Percentiles rank a stretch among this genome's conserved stretches.
Conservation (phyloP, 2,888 invertebrate genomes). For the Dicycla oo region DNA sequence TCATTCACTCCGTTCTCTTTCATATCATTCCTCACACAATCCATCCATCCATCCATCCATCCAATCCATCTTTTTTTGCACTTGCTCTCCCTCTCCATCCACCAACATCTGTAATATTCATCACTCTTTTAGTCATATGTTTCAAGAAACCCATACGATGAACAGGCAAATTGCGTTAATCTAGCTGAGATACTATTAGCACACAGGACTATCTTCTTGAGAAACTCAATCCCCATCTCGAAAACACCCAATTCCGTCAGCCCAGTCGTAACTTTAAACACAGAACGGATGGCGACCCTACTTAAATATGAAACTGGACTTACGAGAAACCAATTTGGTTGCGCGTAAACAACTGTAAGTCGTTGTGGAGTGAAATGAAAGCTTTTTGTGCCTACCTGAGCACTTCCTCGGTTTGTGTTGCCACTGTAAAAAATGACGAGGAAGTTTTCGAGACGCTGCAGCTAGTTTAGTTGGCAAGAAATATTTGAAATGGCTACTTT, state of each 20-base stretch:
- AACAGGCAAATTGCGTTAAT: background rate
- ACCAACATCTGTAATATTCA: no score
- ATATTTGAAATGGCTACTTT: conserved; percentile 26
- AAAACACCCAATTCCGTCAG: background rate
- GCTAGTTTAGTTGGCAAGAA: conserved; percentile 36
- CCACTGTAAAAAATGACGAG: conserved; percentile 41
- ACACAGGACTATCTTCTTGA: background rate
- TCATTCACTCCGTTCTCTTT: no score
- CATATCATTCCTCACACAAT: no score
- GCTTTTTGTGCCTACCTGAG: conserved; percentile 64
- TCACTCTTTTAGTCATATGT: no score
- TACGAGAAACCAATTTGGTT: conserved; percentile 63
- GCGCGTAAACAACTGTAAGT: conserved; percentile 65
- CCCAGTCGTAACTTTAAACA: conserved; percentile 12
- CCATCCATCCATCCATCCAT: no score
- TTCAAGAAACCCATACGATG: background rate
- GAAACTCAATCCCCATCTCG: background rate
- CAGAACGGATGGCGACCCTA: conserved; percentile 50
- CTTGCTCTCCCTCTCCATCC: no score
- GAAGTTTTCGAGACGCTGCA: conserved; percentile 30
- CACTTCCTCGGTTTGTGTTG: conserved; percentile 60
- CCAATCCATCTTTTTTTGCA: no score
- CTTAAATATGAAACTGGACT: conserved; percentile 61
- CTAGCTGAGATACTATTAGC: background rate
- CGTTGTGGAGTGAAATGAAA: conserved; percentile 59